Base-by-base conservation (phyloP, 2,797 vertebrate species). In the Galago senegalensis region DNA sequence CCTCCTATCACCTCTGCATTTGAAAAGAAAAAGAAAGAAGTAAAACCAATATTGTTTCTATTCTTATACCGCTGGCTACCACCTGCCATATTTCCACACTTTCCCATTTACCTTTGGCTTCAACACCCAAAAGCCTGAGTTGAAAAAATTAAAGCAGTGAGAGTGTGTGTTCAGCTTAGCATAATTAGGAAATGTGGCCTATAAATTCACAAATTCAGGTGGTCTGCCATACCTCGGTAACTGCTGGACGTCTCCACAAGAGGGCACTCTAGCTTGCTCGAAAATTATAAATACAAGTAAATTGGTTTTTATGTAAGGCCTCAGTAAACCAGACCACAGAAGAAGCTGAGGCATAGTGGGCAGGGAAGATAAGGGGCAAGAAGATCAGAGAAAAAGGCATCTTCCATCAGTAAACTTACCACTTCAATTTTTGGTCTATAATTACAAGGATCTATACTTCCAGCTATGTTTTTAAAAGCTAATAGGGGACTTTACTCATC, bases 231-330 rank as follows among this genome's bases (percentile, higher is more conserved):
- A 81, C 29, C 76, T 83, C 58, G 18, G 29, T 63, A 72, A 63
- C 56, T 89, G 60, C 53, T 56, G 20, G 4, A 23, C 23, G 13
- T 21, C 34, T 23, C 93, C 95, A 91, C 90, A 85, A 97, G 97
- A 95, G 79, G 92, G 85, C 95, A 56, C 77, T 86, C 63, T 88
- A 65, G 58, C 18, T 88, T 92, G 72, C 34, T 92, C 58, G 89
- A 88, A 96, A 77, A 34, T 93, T 60, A 29, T 25, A 86, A 87
- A 67, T 82, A 83, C 20, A 82, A 20, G 40, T 56, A 70, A 84
- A 34, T 23, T 18, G 46, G 7, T 37, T 46, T 95, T 91, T 79
- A 69, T 40, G 8, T 58, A 70, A 86, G 23, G 6, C 72, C 82
- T 96, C n/a, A 31, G 76, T 69, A 77, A 72, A 72, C 37, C 46